These are phyloP conservation scores for Atherinomorus stipes DNA, from an alignment of 2,113 vertebrate species.

Conservation along the genomic window DNA sequence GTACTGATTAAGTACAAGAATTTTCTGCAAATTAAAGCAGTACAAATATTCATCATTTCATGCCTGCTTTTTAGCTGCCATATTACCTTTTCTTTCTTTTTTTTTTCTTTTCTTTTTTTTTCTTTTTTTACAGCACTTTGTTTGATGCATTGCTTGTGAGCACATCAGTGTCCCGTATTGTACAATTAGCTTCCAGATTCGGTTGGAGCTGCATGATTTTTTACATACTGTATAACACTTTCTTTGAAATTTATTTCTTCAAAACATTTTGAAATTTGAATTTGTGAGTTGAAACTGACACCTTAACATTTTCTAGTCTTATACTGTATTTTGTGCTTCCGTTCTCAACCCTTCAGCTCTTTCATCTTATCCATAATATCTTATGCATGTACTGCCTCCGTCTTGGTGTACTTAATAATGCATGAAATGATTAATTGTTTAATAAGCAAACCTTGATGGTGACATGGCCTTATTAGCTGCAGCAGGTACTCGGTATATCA, in stretches of 20 bases:
- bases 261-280: not conserved
- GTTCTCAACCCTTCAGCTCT: not conserved
- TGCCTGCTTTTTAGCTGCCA: too few species aligned
- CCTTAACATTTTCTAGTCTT: not conserved
- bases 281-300: not conserved
- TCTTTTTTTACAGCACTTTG: too few species aligned
- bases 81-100: too few species aligned
- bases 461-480: not conserved
- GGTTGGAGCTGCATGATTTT: too few species aligned
- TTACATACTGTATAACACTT: too few species aligned
- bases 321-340: not conserved
- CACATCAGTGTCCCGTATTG: not conserved
- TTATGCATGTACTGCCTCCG: not conserved
- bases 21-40: too few species aligned
- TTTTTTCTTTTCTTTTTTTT: too few species aligned
- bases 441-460: slow-evolving; percentile 22
- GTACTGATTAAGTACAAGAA: too few species aligned
- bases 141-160: slow-evolving; percentile 20
- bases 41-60: too few species aligned
- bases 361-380: not conserved
- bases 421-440: slow-evolving; percentile 5
- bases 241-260: too few species aligned
- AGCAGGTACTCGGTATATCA: not conserved
- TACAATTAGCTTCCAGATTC: not conserved
- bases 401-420: not conserved